Conservation (phyloP, 2,113 vertebrate genomes). For the Trematocara unimaculatum region DNA sequence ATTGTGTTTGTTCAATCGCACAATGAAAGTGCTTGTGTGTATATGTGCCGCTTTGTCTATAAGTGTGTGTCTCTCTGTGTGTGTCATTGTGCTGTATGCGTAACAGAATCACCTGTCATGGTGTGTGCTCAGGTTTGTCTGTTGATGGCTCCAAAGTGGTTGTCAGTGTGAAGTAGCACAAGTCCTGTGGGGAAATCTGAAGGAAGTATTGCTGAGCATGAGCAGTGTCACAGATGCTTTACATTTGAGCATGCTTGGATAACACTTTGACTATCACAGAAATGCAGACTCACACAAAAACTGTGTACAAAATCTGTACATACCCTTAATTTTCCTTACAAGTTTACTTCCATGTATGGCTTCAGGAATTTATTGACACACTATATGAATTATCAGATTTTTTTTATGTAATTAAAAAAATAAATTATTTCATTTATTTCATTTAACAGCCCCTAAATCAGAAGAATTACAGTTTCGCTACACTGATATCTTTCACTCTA, state of each 20-base stretch:
- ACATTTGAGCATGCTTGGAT: constrained; percentile 13
- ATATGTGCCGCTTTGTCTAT: background rate
- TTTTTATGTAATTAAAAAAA: background rate
- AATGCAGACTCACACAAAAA: background rate
- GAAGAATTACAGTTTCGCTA: rapidly evolving
- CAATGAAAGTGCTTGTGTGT: background rate
- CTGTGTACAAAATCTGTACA: background rate
- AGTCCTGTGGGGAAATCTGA: constrained; percentile 56
- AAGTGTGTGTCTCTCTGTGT: background rate
- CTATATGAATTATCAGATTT: background rate
- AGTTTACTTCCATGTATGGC: background rate
- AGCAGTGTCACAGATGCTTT: constrained; percentile 30
- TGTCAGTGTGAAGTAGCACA: constrained; percentile 67
- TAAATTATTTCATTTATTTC: background rate
- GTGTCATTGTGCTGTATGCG: constrained; percentile 11
- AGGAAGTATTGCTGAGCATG: constrained; percentile 52
- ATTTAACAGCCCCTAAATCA: background rate
- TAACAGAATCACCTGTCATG: constrained; percentile 52
- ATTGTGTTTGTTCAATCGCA: background rate
- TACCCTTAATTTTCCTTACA: background rate
- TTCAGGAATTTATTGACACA: background rate
- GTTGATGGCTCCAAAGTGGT: constrained; percentile 63
- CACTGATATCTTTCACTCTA: background rate
- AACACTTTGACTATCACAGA: constrained; percentile 4
- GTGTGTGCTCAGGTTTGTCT: constrained; percentile 51